Conservation (phyloP, 2,888 invertebrate genomes). For the Drosophila phalerata region DNA sequence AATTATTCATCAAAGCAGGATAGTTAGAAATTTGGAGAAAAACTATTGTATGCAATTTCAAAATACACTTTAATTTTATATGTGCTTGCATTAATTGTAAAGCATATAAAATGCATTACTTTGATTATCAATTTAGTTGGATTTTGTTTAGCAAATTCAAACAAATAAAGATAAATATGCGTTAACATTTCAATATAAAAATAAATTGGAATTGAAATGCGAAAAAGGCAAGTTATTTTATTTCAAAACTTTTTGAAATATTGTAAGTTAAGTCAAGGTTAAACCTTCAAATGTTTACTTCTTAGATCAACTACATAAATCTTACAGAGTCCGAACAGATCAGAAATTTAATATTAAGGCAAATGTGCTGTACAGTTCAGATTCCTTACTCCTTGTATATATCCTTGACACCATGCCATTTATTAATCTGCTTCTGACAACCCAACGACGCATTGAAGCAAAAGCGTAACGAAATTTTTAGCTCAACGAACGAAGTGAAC, state of each 20-base stretch:
- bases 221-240: too few species aligned
- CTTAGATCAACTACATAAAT: constrained; percentile 13
- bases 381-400: constrained; percentile 15
- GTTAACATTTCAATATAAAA: too few species aligned
- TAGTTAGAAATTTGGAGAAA: not conserved
- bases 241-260: too few species aligned
- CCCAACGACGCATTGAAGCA: constrained; percentile 54
- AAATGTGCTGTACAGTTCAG: constrained; percentile 31
- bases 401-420: constrained; percentile 27
- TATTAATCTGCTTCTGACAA: constrained; percentile 50
- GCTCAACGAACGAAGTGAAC: constrained; percentile 12
- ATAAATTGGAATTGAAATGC: too few species aligned
- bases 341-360: constrained; percentile 27
- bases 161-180: too few species aligned
- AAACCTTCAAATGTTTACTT: not conserved
- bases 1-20: not conserved
- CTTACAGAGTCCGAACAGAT: constrained; percentile 11
- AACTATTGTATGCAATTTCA: not conserved
- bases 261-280: too few species aligned
- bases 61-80: too few species aligned
- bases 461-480: constrained; percentile 61
- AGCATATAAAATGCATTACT: too few species aligned
- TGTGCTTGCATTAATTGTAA: too few species aligned
- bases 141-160: too few species aligned
- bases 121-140: too few species aligned